phyloP scores from a whole-genome alignment of 2,113 vertebrate genomes.

The Halichoeres trimaculatus region DNA sequence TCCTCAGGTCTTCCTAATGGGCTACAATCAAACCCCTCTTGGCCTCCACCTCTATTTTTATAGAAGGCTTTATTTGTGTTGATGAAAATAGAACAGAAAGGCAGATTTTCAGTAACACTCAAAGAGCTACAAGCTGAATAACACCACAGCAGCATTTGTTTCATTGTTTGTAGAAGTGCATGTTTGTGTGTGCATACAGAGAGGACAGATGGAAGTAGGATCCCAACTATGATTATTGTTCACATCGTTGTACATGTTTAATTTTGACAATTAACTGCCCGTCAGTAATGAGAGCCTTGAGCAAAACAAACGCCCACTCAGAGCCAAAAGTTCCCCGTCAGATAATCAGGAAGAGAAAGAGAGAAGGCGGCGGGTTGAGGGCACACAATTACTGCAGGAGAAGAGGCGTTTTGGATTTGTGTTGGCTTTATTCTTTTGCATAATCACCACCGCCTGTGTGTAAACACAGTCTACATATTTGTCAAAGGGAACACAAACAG shows the following conservation, averaged over 20 bases:
- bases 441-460: constrained; percentile 53
- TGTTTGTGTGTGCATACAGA: neutral
- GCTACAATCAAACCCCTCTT: constrained; percentile 2
- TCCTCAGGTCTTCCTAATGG: neutral
- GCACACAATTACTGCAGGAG: constrained; percentile 22
- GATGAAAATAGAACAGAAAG: constrained; percentile 8
- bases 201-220: too few species aligned
- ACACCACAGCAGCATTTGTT: too few species aligned
- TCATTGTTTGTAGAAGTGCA: neutral
- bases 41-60: constrained; percentile 3
- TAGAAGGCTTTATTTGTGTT: constrained; percentile 20
- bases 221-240: constrained; percentile 13
- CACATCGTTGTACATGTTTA: constrained; percentile 17
- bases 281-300: constrained; percentile 13
- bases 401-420: constrained; percentile 50
- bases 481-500: constrained; percentile 57
- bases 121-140: constrained; percentile 1
- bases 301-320: neutral
- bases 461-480: constrained; percentile 51
- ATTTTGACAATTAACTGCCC: constrained; percentile 19
- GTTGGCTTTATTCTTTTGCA: constrained; percentile 53
- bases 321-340: neutral
- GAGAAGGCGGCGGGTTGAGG: constrained; percentile 18
- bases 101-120: neutral
- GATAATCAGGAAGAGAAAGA: constrained; percentile 25